Evolutionary conservation across 2,113 vertebrate species (phyloP), one percentile per base, ranked within the genome.

Genomic region (Malurus cyaneus): DNA sequence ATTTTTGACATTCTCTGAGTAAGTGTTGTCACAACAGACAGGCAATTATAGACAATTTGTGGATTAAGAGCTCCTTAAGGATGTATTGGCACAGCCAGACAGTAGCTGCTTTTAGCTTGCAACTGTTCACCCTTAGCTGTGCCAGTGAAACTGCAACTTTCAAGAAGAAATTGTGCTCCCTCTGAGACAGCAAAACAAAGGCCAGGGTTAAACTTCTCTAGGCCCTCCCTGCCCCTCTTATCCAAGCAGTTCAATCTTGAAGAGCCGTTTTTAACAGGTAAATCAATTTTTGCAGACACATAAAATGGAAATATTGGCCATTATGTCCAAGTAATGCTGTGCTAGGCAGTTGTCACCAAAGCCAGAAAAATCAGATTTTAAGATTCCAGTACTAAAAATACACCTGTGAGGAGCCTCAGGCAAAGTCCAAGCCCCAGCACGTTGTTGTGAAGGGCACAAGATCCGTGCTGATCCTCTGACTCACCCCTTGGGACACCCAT

Each of bases 11-110:
- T 92, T 92, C 65, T 74, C 90, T 34, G 49, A 71, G 16, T 93
- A 82, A 94, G 88, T 94, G 91, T 83, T 96, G 96, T 94, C 87
- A 96, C 90, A 96, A 94, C 94, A 96, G 86, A 85, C 81, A 86
- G 92, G 90, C 86, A 89, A 94, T 92, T 94, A 93, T 14, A 82
- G 92, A 73, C 64, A 92, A 96, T 93, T 79, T 88, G 81, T 59
- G 92, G 84, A 94, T 93, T 92, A 96, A 86, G 81, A 77, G 67
- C 92, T 91, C 80, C 84, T 92, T 89, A 92, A 82, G 56, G 72
- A 93, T 93, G 80, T 21, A 93, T 60, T 95, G 94, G 93, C 92
- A 94, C 0, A 0, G 57, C 31, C 67, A 89, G 82, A 79, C 41
- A 80, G 69, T 80, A 82, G 49, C 84, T 70, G 67, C 89, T 95